A percentile compares a stretch with the other conserved stretches of the same genome.
Evolutionary conservation across 2,113 vertebrate genomes (phyloP).

Genomic region (Plotosus lineatus): DNA sequence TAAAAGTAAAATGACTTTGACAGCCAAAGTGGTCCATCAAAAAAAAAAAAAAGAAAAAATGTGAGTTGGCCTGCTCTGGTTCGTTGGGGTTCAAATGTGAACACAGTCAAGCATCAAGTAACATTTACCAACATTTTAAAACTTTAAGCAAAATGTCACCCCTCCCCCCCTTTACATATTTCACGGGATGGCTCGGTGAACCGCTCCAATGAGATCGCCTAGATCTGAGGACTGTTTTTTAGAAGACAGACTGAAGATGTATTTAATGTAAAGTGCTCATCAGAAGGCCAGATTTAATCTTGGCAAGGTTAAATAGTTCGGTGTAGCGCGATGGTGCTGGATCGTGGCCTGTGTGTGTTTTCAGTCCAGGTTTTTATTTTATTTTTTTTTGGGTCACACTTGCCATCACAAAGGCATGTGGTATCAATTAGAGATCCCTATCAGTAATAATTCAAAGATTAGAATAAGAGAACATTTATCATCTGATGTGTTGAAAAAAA

Average conservation of each 20-base stretch:
- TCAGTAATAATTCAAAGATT: conserved; percentile 48
- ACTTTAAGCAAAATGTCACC: not conserved
- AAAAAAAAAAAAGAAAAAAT: too few relatives aligned
- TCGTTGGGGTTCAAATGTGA: not conserved
- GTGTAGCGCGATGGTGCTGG: not conserved
- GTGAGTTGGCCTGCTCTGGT: too few relatives aligned
- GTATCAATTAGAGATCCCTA: conserved; percentile 38
- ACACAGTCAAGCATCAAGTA: not conserved
- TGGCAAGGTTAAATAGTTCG: conserved; percentile 39
- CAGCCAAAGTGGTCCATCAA: too few relatives aligned
- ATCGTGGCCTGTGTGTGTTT: conserved; percentile 12
- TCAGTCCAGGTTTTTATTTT: not conserved
- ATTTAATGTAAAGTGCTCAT: conserved; percentile 8
- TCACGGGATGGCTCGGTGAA: not conserved
- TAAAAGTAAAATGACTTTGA: too few relatives aligned
- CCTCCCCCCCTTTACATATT: not conserved
- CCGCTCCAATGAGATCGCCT: not conserved
- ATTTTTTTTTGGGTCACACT: not conserved
- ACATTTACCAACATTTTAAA: not conserved
- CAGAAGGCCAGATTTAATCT: conserved; percentile 39
- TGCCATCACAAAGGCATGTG: conserved; percentile 24
- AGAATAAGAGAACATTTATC: conserved; percentile 1
- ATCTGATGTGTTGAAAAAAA: too few relatives aligned
- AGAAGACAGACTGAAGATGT: conserved; percentile 1
- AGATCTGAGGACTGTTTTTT: not conserved